Conservation (phyloP, 2,888 invertebrate genomes). For the Drosophila multiciliata region DNA sequence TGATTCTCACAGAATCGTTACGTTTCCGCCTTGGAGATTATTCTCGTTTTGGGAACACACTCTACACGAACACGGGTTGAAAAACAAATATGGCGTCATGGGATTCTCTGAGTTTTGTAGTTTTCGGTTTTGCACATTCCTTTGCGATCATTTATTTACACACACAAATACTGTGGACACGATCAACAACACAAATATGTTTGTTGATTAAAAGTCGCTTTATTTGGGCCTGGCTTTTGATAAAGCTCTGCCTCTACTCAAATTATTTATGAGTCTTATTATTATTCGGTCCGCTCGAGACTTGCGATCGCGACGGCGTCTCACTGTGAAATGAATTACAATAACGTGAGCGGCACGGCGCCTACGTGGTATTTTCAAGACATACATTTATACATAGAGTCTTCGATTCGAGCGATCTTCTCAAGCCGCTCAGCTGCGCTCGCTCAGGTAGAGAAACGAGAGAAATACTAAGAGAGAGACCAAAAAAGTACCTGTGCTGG, state of each 20-base stretch:
- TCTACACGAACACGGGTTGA: slow-evolving; percentile 49
- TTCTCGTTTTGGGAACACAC: slow-evolving; percentile 37
- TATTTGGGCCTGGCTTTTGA: slow-evolving; percentile 20
- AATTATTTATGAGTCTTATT: slow-evolving; percentile 9
- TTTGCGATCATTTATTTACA: slow-evolving; percentile 8
- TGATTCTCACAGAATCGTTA: slow-evolving; percentile 30
- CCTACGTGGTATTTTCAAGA: slow-evolving; percentile 62
- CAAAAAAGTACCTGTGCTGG: slow-evolving; percentile 52
- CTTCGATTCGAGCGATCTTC: slow-evolving; percentile 20
- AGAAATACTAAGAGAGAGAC: background rate
- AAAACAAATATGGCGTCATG: slow-evolving; percentile 81
- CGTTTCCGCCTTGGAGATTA: slow-evolving; percentile 40
- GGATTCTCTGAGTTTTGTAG: slow-evolving; percentile 60
- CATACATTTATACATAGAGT: background rate
- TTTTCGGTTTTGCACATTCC: slow-evolving; percentile 58
- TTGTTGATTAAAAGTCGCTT: slow-evolving; percentile 34
- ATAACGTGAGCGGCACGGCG: slow-evolving; percentile 52
- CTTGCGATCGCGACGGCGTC: slow-evolving; percentile 79
- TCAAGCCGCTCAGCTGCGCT: slow-evolving; percentile 37
- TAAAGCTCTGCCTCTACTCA: slow-evolving; percentile 24
- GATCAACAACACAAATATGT: slow-evolving; percentile 17
- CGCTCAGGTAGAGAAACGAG: slow-evolving; percentile 21
- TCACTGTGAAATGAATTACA: slow-evolving; percentile 76
- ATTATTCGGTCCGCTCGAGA: slow-evolving; percentile 53
- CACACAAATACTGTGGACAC: slow-evolving; percentile 7